Evolutionary conservation across 2,113 vertebrate species (phyloP).

Genomic region (Nipponia nippon): DNA sequence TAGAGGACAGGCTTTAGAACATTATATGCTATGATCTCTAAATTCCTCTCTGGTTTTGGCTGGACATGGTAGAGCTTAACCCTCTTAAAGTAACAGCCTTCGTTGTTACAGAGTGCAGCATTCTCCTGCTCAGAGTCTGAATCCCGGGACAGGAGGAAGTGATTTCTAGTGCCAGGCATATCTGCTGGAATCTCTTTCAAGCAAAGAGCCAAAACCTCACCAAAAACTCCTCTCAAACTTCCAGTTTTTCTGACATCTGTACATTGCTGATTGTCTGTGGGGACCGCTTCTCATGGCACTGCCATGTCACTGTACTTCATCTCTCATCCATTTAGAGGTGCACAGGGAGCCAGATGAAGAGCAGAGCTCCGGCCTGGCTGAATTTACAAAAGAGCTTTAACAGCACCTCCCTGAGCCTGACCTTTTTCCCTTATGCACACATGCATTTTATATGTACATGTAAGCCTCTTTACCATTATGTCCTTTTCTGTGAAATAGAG

Average conservation of each 20-base stretch:
- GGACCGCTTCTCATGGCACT: background rate
- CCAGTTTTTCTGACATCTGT: background rate
- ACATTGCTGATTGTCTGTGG: background rate
- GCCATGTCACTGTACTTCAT: background rate
- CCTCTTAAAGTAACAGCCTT: background rate
- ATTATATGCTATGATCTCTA: background rate
- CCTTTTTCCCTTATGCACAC: background rate
- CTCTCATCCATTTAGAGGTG: background rate
- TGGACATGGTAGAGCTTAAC: background rate
- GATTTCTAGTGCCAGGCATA: background rate
- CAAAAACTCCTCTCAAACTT: background rate
- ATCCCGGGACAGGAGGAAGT: background rate
- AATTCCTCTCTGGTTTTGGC: background rate
- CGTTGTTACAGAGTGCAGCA: background rate
- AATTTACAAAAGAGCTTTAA: background rate
- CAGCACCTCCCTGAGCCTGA: background rate
- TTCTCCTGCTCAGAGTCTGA: background rate
- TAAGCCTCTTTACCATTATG: background rate
- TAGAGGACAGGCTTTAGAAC: background rate
- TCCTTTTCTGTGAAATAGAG: background rate
- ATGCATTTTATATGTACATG: background rate
- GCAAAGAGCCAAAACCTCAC: background rate
- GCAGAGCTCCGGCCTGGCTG: background rate
- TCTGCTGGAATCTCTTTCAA: background rate
- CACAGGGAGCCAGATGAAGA: background rate